Evolutionary conservation across 2,113 vertebrate genomes (phyloP), one percentile per base, ranked within the genome.

Genomic region (Oncorhynchus kisutch): DNA sequence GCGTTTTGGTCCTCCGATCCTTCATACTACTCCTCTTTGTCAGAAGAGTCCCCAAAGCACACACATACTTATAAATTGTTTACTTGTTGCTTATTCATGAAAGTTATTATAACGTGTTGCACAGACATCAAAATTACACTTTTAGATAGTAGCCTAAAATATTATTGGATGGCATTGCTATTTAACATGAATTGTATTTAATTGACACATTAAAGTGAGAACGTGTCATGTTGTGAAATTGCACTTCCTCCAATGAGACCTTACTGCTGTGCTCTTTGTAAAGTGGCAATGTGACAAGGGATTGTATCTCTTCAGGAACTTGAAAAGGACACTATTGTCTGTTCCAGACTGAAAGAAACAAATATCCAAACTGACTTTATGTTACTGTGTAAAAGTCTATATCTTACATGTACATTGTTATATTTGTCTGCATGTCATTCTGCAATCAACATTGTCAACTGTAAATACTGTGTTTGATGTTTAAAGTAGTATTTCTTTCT

Each of bases 401-500:
- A 29, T 16, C 67, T 68, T 85, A 81, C 74, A 82, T 87, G 76
- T 88, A 27, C 70, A 76, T 25, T 66, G 71, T 25, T 74, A 84
- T 67, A 74, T 89, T 81, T 77, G 74, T 82, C 69, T 81, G 81
- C 76, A 72, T 74, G 72, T 83, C n/a, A 29, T 85, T 86, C 73
- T 74, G 69, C 75, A 78, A 72, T 57, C 82, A 72, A 75, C 59
- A 82, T 75, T 73, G 31, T 79, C 24, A 73, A 74, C 76, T 90
- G 82, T 83, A 84, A 72, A 84, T 80, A 84, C 11, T 65, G 80
- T 83, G 88, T 78, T 89, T 75, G 70, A 83, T 88, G 88, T 89
- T 84, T 59, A 78, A 87, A 90, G 82, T 90, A 88, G 82, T 90
- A 88, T 87, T 89, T 91, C 2, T 77, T 91, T 82, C 85, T 87